Evolutionary conservation across 2,113 vertebrate species (phyloP), one percentile per base, ranked within the genome.

Genomic region (Helogale parvula): DNA sequence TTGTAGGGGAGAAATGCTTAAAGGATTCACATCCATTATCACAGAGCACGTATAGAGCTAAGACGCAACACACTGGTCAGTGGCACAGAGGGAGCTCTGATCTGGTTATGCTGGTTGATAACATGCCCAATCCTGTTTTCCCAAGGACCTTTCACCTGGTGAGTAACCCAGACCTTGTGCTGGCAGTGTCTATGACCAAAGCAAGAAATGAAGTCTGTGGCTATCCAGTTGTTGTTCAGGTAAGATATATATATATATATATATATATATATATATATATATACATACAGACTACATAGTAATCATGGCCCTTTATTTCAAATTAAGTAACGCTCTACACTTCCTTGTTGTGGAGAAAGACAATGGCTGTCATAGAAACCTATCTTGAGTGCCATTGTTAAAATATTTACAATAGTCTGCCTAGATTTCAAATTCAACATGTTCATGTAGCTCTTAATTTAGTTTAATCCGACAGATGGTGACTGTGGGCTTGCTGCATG

Each of bases 111-210:
- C 19, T 76, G 1, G 45, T 90, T 88, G 69, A 15, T 85, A 52
- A 87, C 74, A 54, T 16, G 38, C 38, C 45, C 71, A 10, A 68
- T 69, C 77, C 66, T 95, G 6, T 94, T 25, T 90, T 91, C 79
- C 57, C 77, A 92, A 98, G 98, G 98, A 98, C 94, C 14, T 97
- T 98, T 74, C 97, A 98, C 88, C 50, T 96, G 90, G 63, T 71
- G 76, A 96, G 90, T 50, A 92, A 98, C 72, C 98, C 97, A 15
- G 96, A 97, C 33, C 95, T 99, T 21, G 97, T 98, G 47, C 96
- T 98, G 71, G 96, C 98, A 0, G 95, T 98, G 45, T 97, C 92
- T 69, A 84, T 98, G 97, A 83, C 97, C 52, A 98, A 96, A 25
- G 85, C 66, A 35, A 31, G 72, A 41, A 89, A 90, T 66, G 94